phyloP scores from a whole-genome alignment of 2,113 vertebrate genomes.

The Corapipo altera region DNA sequence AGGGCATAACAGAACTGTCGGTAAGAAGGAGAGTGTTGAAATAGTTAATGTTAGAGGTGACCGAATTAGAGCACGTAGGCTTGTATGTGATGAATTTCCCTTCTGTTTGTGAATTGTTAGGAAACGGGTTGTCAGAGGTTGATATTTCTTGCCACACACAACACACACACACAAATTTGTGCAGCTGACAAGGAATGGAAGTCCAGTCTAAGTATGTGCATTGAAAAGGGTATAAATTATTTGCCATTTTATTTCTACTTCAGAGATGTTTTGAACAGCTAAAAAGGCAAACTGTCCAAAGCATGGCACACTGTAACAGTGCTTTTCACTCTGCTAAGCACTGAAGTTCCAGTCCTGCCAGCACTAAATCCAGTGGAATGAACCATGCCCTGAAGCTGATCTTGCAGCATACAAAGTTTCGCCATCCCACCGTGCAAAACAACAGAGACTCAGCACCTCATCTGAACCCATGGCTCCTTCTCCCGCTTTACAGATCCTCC shows the following conservation, averaged over 20 bases:
- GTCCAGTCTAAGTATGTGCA: neutral
- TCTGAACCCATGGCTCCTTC: neutral
- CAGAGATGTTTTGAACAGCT: neutral
- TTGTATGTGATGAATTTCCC: neutral
- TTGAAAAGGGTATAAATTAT: neutral
- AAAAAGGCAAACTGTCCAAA: neutral
- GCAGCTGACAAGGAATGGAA: neutral
- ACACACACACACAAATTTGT: neutral
- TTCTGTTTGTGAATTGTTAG: neutral
- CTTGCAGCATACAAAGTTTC: neutral
- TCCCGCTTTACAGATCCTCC: neutral
- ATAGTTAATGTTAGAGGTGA: slow-evolving; percentile 1
- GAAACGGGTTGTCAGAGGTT: neutral
- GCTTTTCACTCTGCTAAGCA: neutral
- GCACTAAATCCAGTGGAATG: neutral
- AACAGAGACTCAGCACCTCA: neutral
- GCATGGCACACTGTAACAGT: neutral
- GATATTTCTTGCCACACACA: neutral
- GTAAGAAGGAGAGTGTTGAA: neutral
- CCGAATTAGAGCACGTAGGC: neutral
- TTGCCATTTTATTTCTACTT: neutral
- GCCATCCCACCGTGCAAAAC: neutral
- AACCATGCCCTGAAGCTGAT: neutral
- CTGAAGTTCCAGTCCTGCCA: neutral
- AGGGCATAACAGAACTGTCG: neutral